Evolutionary conservation across 2,113 vertebrate species (phyloP).

Genomic region (Apaloderma vittatum): DNA sequence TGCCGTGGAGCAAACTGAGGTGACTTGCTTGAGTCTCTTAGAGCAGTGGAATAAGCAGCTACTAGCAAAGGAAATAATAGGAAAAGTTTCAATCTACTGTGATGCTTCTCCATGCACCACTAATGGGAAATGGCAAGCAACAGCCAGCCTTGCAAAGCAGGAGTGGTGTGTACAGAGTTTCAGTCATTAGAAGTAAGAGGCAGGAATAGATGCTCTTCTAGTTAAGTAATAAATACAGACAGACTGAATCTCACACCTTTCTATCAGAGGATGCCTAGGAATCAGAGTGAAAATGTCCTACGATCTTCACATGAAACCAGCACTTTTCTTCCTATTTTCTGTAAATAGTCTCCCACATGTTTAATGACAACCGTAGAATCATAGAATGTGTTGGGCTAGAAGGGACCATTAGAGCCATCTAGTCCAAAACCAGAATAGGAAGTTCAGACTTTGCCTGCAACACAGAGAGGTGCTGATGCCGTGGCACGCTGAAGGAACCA

Average conservation of each 20-base stretch:
- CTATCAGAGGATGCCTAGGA: background rate
- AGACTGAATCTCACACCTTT: background rate
- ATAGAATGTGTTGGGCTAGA: no score
- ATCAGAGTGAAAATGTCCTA: background rate
- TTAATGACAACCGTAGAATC: background rate
- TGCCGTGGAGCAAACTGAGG: background rate
- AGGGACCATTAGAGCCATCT: no score
- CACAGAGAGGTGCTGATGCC: background rate
- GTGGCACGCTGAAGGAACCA: background rate
- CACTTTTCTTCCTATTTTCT: background rate
- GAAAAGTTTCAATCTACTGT: background rate
- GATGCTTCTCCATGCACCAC: background rate
- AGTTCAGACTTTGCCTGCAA: background rate
- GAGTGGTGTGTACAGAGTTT: background rate
- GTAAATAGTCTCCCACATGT: background rate
- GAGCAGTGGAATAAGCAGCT: background rate
- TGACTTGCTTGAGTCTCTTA: background rate
- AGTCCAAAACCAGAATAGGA: accelerated
- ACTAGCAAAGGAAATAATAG: background rate
- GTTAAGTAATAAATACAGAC: background rate
- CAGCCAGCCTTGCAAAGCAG: background rate
- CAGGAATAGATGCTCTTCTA: background rate
- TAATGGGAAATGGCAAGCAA: background rate
- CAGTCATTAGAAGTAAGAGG: background rate
- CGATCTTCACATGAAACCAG: background rate